A percentile compares a stretch with the other conserved stretches of the same genome.
Conservation (phyloP, 2,888 invertebrate species). For the Hoplodrina ambigua region DNA sequence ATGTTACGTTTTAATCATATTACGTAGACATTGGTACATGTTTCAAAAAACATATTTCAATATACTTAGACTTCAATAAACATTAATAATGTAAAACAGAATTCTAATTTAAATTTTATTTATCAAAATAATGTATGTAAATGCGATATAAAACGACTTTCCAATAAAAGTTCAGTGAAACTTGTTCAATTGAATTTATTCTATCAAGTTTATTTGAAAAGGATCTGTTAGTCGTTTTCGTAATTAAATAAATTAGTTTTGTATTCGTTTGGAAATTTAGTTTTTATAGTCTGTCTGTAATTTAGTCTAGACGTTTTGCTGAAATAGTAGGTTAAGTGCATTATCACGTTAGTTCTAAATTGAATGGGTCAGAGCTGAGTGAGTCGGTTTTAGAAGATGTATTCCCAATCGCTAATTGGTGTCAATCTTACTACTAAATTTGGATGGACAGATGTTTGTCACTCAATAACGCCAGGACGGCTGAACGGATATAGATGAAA, state of each 20-base stretch:
- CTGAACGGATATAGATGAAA: too few relatives aligned
- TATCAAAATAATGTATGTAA: constrained; percentile 11
- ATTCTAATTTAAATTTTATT: not conserved
- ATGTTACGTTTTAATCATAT: too few relatives aligned
- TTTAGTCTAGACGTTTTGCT: constrained; percentile 37
- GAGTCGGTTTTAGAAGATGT: constrained; percentile 14
- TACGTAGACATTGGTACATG: not conserved
- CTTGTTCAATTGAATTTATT: constrained; percentile 53
- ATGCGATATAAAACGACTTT: constrained; percentile 25
- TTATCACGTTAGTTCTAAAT: constrained; percentile 17
- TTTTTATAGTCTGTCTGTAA: constrained; percentile 18
- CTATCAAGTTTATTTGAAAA: constrained; percentile 42
- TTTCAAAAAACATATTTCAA: not conserved
- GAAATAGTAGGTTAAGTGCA: constrained; percentile 38
- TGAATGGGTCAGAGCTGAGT: constrained; percentile 8
- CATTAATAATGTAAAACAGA: not conserved
- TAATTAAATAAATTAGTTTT: constrained; percentile 37
- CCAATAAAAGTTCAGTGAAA: constrained; percentile 29
- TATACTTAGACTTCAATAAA: not conserved
- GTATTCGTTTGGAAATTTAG: constrained; percentile 37
- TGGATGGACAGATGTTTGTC: too few relatives aligned
- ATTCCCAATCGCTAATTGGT: constrained; percentile 17
- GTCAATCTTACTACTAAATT: too few relatives aligned
- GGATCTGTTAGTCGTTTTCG: constrained; percentile 29
- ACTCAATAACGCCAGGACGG: too few relatives aligned